These are phyloP conservation scores for Ennomos erosarius DNA, from an alignment of 2,888 invertebrate genomes.

Conservation along the genomic window DNA sequence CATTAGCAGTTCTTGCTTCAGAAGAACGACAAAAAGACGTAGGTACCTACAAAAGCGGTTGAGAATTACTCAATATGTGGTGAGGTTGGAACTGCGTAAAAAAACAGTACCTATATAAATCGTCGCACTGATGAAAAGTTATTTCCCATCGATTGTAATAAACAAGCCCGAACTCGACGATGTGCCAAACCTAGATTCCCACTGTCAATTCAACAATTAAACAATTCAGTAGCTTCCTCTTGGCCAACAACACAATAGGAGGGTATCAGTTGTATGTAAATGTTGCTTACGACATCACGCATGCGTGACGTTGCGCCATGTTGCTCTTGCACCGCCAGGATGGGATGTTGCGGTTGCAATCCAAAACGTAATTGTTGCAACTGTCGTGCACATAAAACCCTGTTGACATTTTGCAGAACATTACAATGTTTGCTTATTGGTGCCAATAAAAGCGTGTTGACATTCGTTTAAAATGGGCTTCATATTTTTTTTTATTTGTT, in stretches of 20 bases:
- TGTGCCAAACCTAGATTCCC: constrained; percentile 13
- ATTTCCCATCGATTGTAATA: constrained; percentile 9
- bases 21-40: no score
- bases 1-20: no score
- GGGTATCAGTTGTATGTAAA: constrained; percentile 19
- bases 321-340: constrained; percentile 8
- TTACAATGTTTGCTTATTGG: neutral
- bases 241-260: constrained; percentile 15
- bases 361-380: neutral
- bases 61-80: no score
- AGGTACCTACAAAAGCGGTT: no score
- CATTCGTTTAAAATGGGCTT: no score
- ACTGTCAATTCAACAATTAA: constrained; percentile 23
- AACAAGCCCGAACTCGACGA: neutral
- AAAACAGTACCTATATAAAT: constrained; percentile 2
- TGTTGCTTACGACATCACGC: constrained; percentile 19
- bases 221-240: constrained; percentile 21
- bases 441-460: no score
- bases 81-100: no score
- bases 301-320: constrained; percentile 21
- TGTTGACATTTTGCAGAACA: constrained; percentile 2
- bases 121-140: neutral
- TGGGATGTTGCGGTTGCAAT: constrained; percentile 16
- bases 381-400: no score
- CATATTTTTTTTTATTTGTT: no score